phyloP scores from a whole-genome alignment of 1,140 invertebrate genomes.

The Drosophila truncata region DNA sequence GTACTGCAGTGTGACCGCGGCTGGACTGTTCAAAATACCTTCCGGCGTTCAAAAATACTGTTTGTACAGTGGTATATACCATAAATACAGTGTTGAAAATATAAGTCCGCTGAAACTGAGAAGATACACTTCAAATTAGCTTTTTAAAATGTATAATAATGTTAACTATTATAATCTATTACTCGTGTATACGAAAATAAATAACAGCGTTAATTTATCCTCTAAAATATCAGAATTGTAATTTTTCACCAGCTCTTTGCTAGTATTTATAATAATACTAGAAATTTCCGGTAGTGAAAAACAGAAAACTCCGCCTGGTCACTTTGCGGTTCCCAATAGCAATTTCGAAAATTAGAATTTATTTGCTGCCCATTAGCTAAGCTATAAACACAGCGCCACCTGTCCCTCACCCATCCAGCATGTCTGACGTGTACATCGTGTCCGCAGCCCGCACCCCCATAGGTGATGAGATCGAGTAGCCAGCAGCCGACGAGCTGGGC shows the following conservation, averaged over 20 bases:
- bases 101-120: neutral
- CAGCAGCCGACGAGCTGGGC: neutral
- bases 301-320: slow-evolving; percentile 7
- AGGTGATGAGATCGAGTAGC: slow-evolving; percentile 57
- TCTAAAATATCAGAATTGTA: neutral
- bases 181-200: neutral
- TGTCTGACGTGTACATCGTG: slow-evolving; percentile 85
- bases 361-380: slow-evolving; percentile 10
- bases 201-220: neutral
- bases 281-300: too few relatives aligned
- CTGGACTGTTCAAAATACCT: slow-evolving; percentile 12
- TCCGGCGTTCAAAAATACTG: slow-evolving; percentile 9
- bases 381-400: slow-evolving; percentile 4
- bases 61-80: neutral
- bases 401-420: slow-evolving; percentile 2
- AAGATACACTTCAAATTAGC: neutral
- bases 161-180: neutral
- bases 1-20: slow-evolving; percentile 56
- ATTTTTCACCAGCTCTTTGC: neutral
- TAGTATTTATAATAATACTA: neutral
- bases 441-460: slow-evolving; percentile 85
- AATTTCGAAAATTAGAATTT: slow-evolving; percentile 50
- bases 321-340: slow-evolving; percentile 14
- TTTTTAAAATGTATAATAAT: neutral
- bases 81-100: neutral